These are phyloP conservation scores for Drosophila tsacasi DNA, from an alignment of 1,140 invertebrate species.

Conservation along the genomic window DNA sequence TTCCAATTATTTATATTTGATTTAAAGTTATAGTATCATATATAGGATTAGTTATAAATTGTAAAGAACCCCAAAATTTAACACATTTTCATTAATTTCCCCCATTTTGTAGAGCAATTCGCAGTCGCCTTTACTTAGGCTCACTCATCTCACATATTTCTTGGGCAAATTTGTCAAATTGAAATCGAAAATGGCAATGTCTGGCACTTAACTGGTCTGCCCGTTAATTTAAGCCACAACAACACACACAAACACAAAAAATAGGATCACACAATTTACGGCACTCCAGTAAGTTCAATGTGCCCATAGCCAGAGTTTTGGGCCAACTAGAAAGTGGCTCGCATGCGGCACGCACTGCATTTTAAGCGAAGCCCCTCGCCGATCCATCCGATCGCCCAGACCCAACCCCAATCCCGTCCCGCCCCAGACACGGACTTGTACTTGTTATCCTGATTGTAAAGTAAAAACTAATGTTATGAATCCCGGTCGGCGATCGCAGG, in stretches of 20 bases:
- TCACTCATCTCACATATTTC: constrained; percentile 29
- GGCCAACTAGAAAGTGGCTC: constrained; percentile 72
- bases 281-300: constrained; percentile 66
- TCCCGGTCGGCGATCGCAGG: constrained; percentile 55
- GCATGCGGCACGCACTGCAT: constrained; percentile 67
- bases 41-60: background rate
- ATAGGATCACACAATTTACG: constrained; percentile 53
- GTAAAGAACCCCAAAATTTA: background rate
- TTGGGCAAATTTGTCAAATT: constrained; percentile 72
- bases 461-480: constrained; percentile 58
- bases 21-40: too few relatives aligned
- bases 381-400: constrained; percentile 10
- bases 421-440: constrained; percentile 52
- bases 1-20: too few relatives aligned
- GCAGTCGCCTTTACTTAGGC: background rate
- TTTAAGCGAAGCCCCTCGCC: background rate
- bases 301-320: constrained; percentile 67
- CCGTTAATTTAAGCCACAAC: constrained; percentile 40
- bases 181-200: constrained; percentile 61
- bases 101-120: background rate
- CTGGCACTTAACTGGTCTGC: constrained; percentile 66
- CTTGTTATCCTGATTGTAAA: constrained; percentile 76
- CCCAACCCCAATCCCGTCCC: constrained; percentile 20
- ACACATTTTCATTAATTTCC: too few relatives aligned
- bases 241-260: background rate